Base-by-base conservation (phyloP, 1,140 invertebrate genomes). In the Ceratina japonica region DNA sequence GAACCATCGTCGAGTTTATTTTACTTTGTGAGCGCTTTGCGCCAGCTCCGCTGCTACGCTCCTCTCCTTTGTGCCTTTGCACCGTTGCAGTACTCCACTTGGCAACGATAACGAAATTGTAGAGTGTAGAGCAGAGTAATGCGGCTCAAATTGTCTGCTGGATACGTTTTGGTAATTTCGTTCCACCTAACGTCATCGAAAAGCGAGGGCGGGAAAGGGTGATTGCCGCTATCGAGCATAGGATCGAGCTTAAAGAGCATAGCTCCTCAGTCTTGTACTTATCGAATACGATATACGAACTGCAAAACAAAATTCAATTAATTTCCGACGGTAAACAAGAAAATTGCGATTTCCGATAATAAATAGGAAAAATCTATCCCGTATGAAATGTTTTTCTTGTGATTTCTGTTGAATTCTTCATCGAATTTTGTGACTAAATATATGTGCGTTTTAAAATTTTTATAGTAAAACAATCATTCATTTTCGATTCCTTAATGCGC, bases 51-150 rank as follows among this genome's bases (percentile, higher is more conserved):
- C n/a, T 44, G 13, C 37, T 24, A n/a, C 49, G 51, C 15, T 31
- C 27, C 27, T 5, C 56, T 49, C 68, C 75, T 78, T 78, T 78
- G 75, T 78, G 69, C 68, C 69, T 78, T 64, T 72, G 18, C 37
- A 8, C 37, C 59, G 18, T 12, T 63, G 59, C 27, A 78, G 54
- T 72, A 72, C 69, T 71, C 75, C 22, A 13, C 10, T 18, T 20
- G 27, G 68, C 51, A 71, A 64, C 75, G 75, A 78, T 78, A 78
- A 78, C 69, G 75, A 78, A 78, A 78, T 78, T 78, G 75, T 56
- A 56, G 68, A 27, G 59, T 78, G 75, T 56, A 56, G 68, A 27
- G 59, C 49, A 20, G 13, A 58, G 68, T 72, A 72, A 71, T 62
- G 59, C 44, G 49, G 75, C 69, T 56, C 49, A 78, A 78, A 78